Evolutionary conservation across 2,113 vertebrate species (phyloP), one percentile per base, ranked within the genome.

Genomic region (Macrotus californicus): DNA sequence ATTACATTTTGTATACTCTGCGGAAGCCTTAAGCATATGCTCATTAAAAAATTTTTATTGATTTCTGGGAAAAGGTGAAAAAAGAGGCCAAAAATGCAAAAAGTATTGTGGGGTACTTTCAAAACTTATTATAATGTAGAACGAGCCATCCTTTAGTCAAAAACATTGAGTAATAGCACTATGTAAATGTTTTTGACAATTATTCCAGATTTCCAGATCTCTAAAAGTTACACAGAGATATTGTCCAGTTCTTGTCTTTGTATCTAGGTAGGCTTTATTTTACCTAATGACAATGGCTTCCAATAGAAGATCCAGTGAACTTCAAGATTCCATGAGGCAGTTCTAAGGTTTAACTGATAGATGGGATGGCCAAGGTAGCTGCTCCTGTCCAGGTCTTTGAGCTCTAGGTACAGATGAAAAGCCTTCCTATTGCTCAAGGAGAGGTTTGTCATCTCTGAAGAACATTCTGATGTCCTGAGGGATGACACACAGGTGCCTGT

Each of bases 151-250:
- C 41, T 95, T 75, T 36, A 72, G 84, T 72, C 39, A 89, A 82
- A 87, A 87, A 81, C n/a, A 87, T 0, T 6, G 16, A 13, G 6
- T 0, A 70, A 34, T 34, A 90, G 24, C 7, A 67, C 10, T 31
- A 96, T 43, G n/a, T 31, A 96, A 81, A 93, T 64, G 18, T 31
- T 88, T 94, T 94, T 48, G 16, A 82, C 46, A 86, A 41, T 73
- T 67, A 66, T 19, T 48, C 77, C 54, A 81, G 36, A 85, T 93
- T 82, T 70, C 69, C 0, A 82, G 52, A 73, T 54, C 34, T 86
- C 10, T 0, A 91, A 83, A 22, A 77, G 34, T 54, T 91, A 59
- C 1, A 19, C 31, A 48, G 7, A 4, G 29, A 79, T 22, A 46
- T 64, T 34, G 59, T 77, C 76, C 54, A 69, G 61, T 86, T 86